phyloP scores from a whole-genome alignment of 2,113 vertebrate genomes.

The Strigops habroptila region DNA sequence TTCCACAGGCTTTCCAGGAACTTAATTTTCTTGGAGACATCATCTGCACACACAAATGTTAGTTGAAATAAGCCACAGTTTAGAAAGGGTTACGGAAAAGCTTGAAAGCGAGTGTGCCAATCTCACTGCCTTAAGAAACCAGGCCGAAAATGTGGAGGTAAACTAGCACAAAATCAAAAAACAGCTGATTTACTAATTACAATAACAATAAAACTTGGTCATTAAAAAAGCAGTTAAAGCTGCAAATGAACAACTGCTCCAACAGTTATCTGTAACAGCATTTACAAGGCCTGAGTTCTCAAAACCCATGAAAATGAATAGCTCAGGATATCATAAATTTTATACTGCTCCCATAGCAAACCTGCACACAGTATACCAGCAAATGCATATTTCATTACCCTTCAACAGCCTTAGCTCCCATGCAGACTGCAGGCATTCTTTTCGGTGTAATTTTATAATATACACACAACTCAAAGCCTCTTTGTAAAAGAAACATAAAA shows the following conservation, averaged over 20 bases:
- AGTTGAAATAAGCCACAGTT: background rate
- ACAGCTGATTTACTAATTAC: constrained; percentile 13
- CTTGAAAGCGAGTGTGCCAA: background rate
- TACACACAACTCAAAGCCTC: constrained; percentile 45
- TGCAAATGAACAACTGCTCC: constrained; percentile 22
- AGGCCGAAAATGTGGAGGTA: background rate
- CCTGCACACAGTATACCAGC: background rate
- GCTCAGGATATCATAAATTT: constrained; percentile 47
- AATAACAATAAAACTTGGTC: background rate
- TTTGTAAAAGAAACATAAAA: constrained; percentile 66
- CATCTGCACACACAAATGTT: background rate
- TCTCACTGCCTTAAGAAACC: background rate
- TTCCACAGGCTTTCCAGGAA: background rate
- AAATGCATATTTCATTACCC: constrained; percentile 29
- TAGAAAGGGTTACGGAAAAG: background rate
- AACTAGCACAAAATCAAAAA: background rate
- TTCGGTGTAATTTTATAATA: constrained; percentile 39
- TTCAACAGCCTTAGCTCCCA: constrained; percentile 24
- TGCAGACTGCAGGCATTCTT: constrained; percentile 33
- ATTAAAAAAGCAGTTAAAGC: constrained; percentile 33
- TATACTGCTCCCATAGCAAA: constrained; percentile 23
- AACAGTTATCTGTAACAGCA: background rate
- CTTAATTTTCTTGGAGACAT: background rate
- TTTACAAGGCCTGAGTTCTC: constrained; percentile 31
- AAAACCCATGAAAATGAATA: constrained; percentile 29